A percentile compares a stretch with the other conserved stretches of the same genome.
These are phyloP conservation scores for Brenthis hecate DNA, from an alignment of 2,888 invertebrate genomes.

Conservation along the genomic window DNA sequence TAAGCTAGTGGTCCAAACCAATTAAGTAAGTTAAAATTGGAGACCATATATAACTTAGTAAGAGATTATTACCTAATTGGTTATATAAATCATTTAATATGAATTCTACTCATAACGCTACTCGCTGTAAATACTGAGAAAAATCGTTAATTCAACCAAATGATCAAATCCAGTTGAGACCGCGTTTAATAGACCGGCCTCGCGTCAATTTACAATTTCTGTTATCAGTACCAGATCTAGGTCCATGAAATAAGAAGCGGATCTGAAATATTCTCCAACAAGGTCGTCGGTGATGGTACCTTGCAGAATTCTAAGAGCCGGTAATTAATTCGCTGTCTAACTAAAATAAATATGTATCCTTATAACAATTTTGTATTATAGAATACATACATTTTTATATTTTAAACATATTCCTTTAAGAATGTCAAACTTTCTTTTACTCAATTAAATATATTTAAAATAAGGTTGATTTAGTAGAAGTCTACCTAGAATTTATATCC, in stretches of 20 bases:
- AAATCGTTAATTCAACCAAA: background rate
- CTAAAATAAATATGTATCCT: background rate
- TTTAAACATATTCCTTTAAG: background rate
- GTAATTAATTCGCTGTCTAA: background rate
- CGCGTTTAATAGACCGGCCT: conserved; percentile 12
- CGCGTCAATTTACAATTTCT: conserved; percentile 12
- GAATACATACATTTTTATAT: background rate
- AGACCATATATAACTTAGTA: no score
- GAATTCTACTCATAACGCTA: background rate
- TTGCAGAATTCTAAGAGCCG: background rate
- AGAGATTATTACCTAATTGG: no score
- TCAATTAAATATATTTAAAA: no score
- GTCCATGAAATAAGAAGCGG: background rate
- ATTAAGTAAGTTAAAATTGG: no score
- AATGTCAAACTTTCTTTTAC: background rate
- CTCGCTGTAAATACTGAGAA: background rate
- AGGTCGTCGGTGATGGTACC: background rate
- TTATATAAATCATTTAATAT: background rate
- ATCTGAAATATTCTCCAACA: background rate
- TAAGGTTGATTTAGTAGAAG: background rate
- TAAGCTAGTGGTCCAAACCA: no score
- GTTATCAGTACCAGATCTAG: conserved; percentile 21
- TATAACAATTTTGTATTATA: background rate
- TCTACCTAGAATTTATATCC: conserved; percentile 14
- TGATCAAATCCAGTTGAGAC: conserved; percentile 21